These are phyloP conservation scores for Halichondria panicea DNA, from an alignment of 37 sponge, comb jelly and placozoan species.

Conservation along the genomic window DNA sequence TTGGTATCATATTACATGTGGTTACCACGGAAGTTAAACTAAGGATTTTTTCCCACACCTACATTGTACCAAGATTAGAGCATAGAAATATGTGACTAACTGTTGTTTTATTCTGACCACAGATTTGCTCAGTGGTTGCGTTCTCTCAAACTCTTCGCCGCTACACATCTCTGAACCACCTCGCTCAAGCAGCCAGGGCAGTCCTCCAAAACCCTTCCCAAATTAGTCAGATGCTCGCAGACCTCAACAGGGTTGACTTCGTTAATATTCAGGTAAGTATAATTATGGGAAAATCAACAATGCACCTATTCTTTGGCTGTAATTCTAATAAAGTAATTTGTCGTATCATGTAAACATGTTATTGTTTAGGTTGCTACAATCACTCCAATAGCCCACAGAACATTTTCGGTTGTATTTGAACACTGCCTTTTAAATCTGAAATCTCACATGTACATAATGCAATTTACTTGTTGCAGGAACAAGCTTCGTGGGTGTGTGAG, in stretches of 20 bases:
- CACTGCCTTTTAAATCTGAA: neutral
- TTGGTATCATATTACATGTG: no score
- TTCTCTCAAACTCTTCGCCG: conserved; percentile 98
- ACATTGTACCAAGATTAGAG: no score
- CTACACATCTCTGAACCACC: conserved; percentile 98
- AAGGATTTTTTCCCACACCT: no score
- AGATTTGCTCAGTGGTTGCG: conserved; percentile 88
- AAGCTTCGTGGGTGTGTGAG: conserved; percentile 99
- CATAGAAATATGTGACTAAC: no score
- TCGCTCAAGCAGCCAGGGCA: conserved; percentile 98
- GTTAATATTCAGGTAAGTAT: conserved; percentile 85
- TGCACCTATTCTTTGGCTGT: neutral
- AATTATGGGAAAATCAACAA: neutral
- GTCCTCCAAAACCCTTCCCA: conserved; percentile 96
- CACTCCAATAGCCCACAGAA: no score
- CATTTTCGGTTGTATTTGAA: neutral
- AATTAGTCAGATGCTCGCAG: conserved; percentile 92
- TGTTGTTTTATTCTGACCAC: neutral
- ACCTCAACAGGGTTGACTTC: conserved; percentile 97
- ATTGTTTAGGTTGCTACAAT: no score
- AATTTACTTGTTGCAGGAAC: conserved; percentile 67
- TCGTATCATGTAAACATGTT: no score
- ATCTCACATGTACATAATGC: neutral
- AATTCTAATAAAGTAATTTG: neutral
- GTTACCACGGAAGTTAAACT: no score